A percentile compares a stretch with the other conserved stretches of the same genome.
Evolutionary conservation across 92 coral and sea anemone genomes (phyloP).

Genomic region (Palythoa grandiflora): DNA sequence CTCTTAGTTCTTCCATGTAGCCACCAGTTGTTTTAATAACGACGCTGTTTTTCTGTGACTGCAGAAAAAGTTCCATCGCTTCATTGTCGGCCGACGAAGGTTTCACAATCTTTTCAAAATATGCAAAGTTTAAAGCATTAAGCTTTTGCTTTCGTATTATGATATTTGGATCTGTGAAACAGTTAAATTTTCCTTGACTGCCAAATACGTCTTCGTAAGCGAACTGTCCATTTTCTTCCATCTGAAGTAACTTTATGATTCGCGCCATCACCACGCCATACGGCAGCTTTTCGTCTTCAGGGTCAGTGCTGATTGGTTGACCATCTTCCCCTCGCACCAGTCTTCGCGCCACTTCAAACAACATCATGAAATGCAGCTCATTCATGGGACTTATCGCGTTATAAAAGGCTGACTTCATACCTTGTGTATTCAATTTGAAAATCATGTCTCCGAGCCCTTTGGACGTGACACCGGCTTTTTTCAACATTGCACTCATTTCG

Average conservation of each 20-base stretch:
- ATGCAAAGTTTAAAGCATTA: slow-evolving; percentile 72
- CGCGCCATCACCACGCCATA: slow-evolving; percentile 79
- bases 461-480: slow-evolving; percentile 78
- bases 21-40: slow-evolving; percentile 80
- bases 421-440: slow-evolving; percentile 78
- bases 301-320: slow-evolving; percentile 75
- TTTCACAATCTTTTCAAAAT: slow-evolving; percentile 71
- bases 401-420: slow-evolving; percentile 85
- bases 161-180: slow-evolving; percentile 76
- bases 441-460: slow-evolving; percentile 90
- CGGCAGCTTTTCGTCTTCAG: slow-evolving; percentile 81
- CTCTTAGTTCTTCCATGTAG: slow-evolving; percentile 75
- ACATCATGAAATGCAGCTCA: slow-evolving; percentile 87
- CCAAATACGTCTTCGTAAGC: slow-evolving; percentile 82
- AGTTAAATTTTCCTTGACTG: slow-evolving; percentile 71
- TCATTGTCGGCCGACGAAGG: slow-evolving; percentile 61
- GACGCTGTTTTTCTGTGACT: slow-evolving; percentile 75
- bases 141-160: slow-evolving; percentile 82
- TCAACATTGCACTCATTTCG: slow-evolving; percentile 79
- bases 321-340: slow-evolving; percentile 88
- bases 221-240: slow-evolving; percentile 71
- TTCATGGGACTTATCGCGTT: slow-evolving; percentile 93
- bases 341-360: slow-evolving; percentile 85
- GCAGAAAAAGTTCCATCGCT: slow-evolving; percentile 73
- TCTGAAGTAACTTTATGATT: slow-evolving; percentile 66